Conservation (phyloP, 1,140 invertebrate genomes). For the Thaumatotibia leucotreta region DNA sequence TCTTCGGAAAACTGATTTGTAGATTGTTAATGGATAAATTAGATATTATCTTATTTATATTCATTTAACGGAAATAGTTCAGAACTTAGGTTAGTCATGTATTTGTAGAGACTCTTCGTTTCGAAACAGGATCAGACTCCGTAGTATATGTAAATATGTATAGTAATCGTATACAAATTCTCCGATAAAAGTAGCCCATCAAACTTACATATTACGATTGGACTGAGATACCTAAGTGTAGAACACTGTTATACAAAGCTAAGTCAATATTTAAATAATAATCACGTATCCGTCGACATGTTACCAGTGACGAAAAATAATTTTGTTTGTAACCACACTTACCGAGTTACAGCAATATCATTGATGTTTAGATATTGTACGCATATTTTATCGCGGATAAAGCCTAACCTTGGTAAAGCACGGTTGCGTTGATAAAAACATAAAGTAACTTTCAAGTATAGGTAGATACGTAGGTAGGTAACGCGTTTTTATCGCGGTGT, state of each 20-base stretch:
- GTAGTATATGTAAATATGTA: too few relatives aligned
- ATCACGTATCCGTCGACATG: background rate
- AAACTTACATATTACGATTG: too few relatives aligned
- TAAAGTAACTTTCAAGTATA: slow-evolving; percentile 6
- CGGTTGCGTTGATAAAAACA: background rate
- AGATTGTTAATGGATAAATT: too few relatives aligned
- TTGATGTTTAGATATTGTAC: background rate
- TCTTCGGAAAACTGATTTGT: background rate
- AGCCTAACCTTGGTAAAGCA: slow-evolving; percentile 4
- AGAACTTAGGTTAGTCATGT: too few relatives aligned
- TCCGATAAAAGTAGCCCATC: too few relatives aligned
- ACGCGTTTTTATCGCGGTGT: background rate
- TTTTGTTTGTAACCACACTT: background rate
- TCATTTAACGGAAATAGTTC: too few relatives aligned
- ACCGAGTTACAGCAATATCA: background rate
- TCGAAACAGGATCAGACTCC: too few relatives aligned
- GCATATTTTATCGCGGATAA: background rate
- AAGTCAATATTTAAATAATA: background rate
- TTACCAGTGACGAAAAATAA: background rate
- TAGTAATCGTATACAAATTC: too few relatives aligned
- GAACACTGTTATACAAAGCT: background rate
- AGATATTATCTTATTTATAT: too few relatives aligned
- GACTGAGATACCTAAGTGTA: background rate
- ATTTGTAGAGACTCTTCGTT: too few relatives aligned
- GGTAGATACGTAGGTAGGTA: too few relatives aligned